A percentile compares a stretch with the other conserved stretches of the same genome.
phyloP scores from a whole-genome alignment of 1,140 invertebrate species.

The Drosophila ogumai region DNA sequence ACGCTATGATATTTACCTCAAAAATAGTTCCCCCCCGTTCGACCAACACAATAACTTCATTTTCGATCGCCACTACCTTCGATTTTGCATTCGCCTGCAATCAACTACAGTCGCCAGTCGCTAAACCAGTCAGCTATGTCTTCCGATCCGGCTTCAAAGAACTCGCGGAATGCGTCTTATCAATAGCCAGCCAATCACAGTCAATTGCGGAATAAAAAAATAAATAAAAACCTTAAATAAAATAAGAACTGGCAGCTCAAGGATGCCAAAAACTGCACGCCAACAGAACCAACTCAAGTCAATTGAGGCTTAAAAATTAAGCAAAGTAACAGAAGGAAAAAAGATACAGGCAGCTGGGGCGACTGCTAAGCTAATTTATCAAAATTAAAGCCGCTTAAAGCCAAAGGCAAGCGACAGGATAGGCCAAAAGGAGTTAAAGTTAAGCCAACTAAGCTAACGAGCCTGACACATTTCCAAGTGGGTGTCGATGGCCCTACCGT shows the following conservation, averaged over 20 bases:
- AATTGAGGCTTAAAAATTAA: not conserved
- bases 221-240: conserved; percentile 6
- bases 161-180: conserved; percentile 53
- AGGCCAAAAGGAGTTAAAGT: not conserved
- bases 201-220: not conserved
- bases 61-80: conserved; percentile 6
- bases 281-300: conserved; percentile 23
- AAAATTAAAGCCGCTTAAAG: conserved; percentile 52
- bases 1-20: not conserved
- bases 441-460: conserved; percentile 42
- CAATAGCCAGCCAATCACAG: conserved; percentile 49
- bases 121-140: conserved; percentile 45
- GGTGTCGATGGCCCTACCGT: conserved; percentile 26
- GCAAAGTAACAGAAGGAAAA: not conserved
- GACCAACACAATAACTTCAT: conserved; percentile 11
- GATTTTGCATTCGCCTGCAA: conserved; percentile 27
- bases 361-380: conserved; percentile 46
- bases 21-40: not conserved
- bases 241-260: conserved; percentile 51
- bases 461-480: conserved; percentile 55
- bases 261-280: conserved; percentile 33
- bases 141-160: conserved; percentile 31
- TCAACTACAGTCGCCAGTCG: conserved; percentile 37
- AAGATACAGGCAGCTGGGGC: conserved; percentile 21
- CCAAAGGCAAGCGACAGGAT: not conserved